phyloP scores from a whole-genome alignment of 2,113 vertebrate species.

The Prunella himalayana region DNA sequence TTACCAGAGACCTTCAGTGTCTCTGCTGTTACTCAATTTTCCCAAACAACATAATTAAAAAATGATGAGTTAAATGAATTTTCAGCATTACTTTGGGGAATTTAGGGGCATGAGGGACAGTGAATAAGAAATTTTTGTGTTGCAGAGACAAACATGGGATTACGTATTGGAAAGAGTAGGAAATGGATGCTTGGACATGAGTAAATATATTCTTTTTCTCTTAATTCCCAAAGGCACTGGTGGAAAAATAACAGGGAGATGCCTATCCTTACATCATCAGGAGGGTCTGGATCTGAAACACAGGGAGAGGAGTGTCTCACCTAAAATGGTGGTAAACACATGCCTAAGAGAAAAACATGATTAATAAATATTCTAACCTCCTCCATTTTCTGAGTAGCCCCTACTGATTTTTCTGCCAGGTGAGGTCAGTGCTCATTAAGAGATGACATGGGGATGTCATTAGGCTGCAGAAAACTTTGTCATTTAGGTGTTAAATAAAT shows the following conservation, averaged over 20 bases:
- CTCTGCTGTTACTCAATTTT: background rate
- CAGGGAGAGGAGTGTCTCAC: background rate
- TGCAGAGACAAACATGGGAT: background rate
- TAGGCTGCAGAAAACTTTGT: background rate
- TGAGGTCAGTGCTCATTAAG: background rate
- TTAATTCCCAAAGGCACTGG: background rate
- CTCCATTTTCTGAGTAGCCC: background rate
- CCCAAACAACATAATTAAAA: background rate
- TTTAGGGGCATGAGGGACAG: background rate
- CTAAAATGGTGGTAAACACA: background rate
- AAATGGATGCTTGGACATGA: background rate
- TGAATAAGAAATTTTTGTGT: background rate
- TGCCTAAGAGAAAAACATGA: background rate
- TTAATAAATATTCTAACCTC: background rate
- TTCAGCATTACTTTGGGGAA: background rate
- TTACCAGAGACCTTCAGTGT: background rate
- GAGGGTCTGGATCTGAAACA: background rate
- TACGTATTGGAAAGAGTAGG: constrained; percentile 8
- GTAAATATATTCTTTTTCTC: background rate
- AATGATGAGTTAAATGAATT: background rate
- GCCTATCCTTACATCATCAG: background rate
- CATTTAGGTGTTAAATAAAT: background rate
- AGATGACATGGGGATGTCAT: background rate
- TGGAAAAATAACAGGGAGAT: background rate
- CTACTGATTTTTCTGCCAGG: background rate